Base-by-base conservation (phyloP, 2,113 vertebrate genomes). In the Chaenocephalus aceratus region DNA sequence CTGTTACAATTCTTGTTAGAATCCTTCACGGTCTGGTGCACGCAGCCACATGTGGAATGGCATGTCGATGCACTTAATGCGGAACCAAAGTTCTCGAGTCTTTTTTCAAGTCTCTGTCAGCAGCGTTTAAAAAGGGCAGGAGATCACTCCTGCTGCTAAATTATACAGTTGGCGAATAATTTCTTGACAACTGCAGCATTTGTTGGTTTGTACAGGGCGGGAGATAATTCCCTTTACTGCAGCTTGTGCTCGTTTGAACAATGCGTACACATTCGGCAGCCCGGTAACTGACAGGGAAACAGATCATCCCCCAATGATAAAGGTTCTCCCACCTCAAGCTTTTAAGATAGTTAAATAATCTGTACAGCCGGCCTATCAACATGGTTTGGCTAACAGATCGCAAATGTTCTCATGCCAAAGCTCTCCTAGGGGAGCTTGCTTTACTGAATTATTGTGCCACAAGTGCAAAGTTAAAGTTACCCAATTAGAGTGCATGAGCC, bases 351-450 rank as follows among this genome's bases (percentile, higher is more conserved):
- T 46, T 41, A 23, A 26, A 8, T 49, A 51, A 21, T 52, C 52
- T 71, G 76, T 18, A 18, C 41, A 56, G 63, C 45, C 45, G 23
- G 54, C 26, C 52, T 36, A 66, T 44, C 51, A 65, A 14, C 41
- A 36, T 48, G 65, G 34, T 13, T 58, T 41, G 46, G 49, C 30
- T 16, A 15, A 62, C 49, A 18, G 48, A 77, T 60, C 48, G 53
- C 48, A 68, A 46, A 16, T 46, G 48, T 9, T 36, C 65, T 51
- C 3, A 34, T 56, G 75, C 58, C 58, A 62, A 34, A 10, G 34
- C 65, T 54, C 15, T 14, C 41, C 21, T 11, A 13, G 6, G 21
- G 23, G 48, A 23, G 2, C 49, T 45, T 14, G 2, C 21, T 56
- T 23, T 45, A 15, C 9, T 13, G 23, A 53, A 12, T 6, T 23